phyloP scores from a whole-genome alignment of 1,140 invertebrate species.

The Panonychus citri region DNA sequence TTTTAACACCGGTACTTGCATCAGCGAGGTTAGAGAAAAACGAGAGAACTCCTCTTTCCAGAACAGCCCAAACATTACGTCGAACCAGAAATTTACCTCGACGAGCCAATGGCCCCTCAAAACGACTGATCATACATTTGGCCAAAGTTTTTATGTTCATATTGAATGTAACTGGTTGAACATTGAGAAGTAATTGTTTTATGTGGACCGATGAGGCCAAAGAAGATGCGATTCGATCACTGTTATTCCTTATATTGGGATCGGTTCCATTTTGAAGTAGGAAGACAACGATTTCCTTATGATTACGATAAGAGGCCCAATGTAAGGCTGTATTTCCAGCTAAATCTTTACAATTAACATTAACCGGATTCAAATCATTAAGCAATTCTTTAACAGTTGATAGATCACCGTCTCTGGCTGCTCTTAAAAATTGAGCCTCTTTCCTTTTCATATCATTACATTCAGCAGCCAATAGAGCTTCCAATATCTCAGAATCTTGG shows the following conservation, averaged over 20 bases:
- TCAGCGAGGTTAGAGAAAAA: slow-evolving; percentile 37
- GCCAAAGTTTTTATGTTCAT: slow-evolving; percentile 24
- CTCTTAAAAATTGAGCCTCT: slow-evolving; percentile 31
- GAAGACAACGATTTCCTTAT: slow-evolving; percentile 37
- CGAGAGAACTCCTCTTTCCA: slow-evolving; percentile 39
- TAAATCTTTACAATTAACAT: slow-evolving; percentile 20
- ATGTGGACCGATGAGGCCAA: slow-evolving; percentile 34
- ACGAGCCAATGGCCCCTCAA: slow-evolving; percentile 38
- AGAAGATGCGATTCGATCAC: slow-evolving; percentile 33
- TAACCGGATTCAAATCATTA: slow-evolving; percentile 2
- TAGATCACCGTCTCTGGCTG: slow-evolving; percentile 32
- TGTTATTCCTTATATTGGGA: slow-evolving; percentile 23
- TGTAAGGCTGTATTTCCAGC: slow-evolving; percentile 43
- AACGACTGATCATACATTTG: slow-evolving; percentile 27
- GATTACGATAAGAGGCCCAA: slow-evolving; percentile 37
- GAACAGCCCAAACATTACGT: slow-evolving; percentile 35
- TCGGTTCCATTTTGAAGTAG: slow-evolving; percentile 35
- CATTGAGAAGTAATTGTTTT: slow-evolving; percentile 35
- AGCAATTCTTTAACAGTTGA: slow-evolving; percentile 26
- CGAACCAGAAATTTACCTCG: slow-evolving; percentile 33
- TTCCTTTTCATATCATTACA: slow-evolving; percentile 26
- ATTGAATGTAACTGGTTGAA: slow-evolving; percentile 25
- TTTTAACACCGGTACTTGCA: slow-evolving; percentile 30
- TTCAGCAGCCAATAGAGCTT: slow-evolving; percentile 33
- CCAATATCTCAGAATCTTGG: slow-evolving; percentile 29